These are phyloP conservation scores for Monodelphis domestica DNA, from an alignment of 2,797 vertebrate species.

Conservation along the genomic window DNA sequence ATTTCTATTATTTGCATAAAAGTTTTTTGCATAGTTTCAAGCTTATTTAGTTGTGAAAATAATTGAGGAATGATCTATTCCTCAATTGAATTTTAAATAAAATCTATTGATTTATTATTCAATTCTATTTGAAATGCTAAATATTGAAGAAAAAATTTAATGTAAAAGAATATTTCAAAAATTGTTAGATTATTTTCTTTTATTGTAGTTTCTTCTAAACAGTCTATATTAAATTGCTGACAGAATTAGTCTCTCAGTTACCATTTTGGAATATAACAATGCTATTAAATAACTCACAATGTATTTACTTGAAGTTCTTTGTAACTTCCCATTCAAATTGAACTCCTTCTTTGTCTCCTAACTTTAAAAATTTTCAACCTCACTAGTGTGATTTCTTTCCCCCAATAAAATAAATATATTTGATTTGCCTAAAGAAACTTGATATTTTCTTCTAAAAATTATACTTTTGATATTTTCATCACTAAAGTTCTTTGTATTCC, in stretches of 20 bases:
- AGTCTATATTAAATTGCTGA: background rate
- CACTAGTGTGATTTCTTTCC: background rate
- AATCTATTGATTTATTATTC: background rate
- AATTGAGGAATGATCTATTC: background rate
- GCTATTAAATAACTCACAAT: background rate
- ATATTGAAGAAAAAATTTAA: background rate
- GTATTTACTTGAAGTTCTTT: background rate
- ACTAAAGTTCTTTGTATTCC: background rate
- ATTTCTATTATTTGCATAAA: slow-evolving; percentile 33
- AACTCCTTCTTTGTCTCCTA: background rate
- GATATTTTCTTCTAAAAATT: background rate
- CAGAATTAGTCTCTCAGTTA: background rate
- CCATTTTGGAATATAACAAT: background rate
- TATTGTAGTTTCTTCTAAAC: background rate
- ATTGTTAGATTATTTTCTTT: background rate
- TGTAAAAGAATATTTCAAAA: background rate
- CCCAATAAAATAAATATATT: background rate
- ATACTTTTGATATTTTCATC: background rate
- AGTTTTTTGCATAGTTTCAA: background rate
- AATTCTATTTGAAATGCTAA: background rate
- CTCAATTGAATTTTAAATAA: background rate
- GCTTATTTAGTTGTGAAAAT: background rate
- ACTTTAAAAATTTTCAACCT: background rate
- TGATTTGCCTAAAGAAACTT: background rate
- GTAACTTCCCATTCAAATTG: background rate